These are phyloP conservation scores for Leucosticte australis DNA, from an alignment of 2,113 vertebrate species.

Conservation along the genomic window DNA sequence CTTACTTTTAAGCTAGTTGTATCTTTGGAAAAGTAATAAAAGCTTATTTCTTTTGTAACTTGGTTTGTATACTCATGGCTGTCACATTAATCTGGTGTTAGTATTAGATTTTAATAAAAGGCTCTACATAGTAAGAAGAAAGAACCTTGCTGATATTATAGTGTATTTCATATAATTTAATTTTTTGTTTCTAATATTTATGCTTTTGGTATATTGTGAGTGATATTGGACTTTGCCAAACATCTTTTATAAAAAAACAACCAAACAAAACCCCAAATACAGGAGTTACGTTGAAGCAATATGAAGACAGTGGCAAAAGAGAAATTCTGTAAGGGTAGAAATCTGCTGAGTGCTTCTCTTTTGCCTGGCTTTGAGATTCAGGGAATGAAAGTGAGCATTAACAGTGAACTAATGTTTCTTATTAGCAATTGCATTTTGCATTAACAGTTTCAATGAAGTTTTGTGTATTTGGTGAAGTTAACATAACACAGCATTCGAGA, in stretches of 20 bases:
- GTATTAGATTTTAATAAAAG: constrained; percentile 82
- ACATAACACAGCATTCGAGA: not conserved
- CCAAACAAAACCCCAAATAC: not conserved
- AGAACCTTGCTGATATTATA: constrained; percentile 63
- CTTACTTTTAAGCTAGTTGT: constrained; percentile 70
- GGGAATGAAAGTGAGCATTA: not conserved
- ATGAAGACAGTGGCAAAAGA: not conserved
- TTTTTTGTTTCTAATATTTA: constrained; percentile 69
- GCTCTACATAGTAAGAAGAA: constrained; percentile 66
- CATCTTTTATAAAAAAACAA: not conserved
- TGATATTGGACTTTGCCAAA: constrained; percentile 58
- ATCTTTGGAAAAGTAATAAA: constrained; percentile 82
- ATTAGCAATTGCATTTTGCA: not conserved
- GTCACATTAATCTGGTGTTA: constrained; percentile 78
- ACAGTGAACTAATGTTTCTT: not conserved
- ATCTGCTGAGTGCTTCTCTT: not conserved
- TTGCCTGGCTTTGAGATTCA: not conserved
- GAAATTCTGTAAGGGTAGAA: not conserved
- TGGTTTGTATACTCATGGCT: constrained; percentile 73
- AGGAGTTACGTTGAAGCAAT: not conserved
- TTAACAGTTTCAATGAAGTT: not conserved
- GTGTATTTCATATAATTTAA: constrained; percentile 67
- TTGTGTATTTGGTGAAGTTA: not conserved
- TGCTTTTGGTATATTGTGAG: constrained; percentile 61
- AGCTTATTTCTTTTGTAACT: constrained; percentile 79